phyloP scores from a whole-genome alignment of 2,797 vertebrate species.

The Centropyge bicolor region DNA sequence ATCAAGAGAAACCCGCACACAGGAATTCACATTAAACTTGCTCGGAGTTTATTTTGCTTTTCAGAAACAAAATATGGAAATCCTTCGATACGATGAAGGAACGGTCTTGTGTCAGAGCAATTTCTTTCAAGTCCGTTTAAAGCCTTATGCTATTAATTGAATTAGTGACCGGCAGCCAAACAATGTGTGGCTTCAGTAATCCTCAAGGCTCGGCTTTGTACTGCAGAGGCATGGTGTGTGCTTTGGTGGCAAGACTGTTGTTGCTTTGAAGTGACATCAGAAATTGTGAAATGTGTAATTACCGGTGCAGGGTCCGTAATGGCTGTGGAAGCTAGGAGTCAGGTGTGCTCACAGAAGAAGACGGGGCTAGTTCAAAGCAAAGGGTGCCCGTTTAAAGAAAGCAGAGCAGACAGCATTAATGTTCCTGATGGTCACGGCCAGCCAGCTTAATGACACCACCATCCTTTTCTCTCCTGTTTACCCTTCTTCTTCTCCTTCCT shows the following conservation, averaged over 20 bases:
- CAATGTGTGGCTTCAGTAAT: conserved; percentile 79
- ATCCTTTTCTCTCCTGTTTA: conserved; percentile 71
- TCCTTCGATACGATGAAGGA: conserved; percentile 35
- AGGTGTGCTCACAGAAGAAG: conserved; percentile 73
- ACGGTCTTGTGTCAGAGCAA: conserved; percentile 49
- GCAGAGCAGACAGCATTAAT: conserved; percentile 75
- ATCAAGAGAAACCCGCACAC: conserved; percentile 16
- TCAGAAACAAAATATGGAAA: conserved; percentile 55
- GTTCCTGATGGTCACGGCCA: conserved; percentile 76
- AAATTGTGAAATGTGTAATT: conserved; percentile 84
- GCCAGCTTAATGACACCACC: conserved; percentile 76
- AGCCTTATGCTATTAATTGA: conserved; percentile 80
- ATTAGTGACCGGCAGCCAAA: conserved; percentile 84
- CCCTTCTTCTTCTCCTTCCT: conserved; percentile 51
- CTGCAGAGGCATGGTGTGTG: conserved; percentile 46
- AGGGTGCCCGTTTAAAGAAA: conserved; percentile 76
- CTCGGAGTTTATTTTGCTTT: conserved; percentile 51
- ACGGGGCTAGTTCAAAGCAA: conserved; percentile 81
- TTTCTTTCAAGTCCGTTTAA: conserved; percentile 79
- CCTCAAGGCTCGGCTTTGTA: conserved; percentile 80
- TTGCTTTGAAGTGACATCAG: conserved; percentile 85
- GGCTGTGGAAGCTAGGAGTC: conserved; percentile 74
- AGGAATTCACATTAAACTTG: conserved; percentile 37
- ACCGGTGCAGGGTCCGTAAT: conserved; percentile 80
- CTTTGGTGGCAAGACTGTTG: conserved; percentile 72